Evolutionary conservation across 2,888 invertebrate species (phyloP).

Genomic region (Apamea sordens): DNA sequence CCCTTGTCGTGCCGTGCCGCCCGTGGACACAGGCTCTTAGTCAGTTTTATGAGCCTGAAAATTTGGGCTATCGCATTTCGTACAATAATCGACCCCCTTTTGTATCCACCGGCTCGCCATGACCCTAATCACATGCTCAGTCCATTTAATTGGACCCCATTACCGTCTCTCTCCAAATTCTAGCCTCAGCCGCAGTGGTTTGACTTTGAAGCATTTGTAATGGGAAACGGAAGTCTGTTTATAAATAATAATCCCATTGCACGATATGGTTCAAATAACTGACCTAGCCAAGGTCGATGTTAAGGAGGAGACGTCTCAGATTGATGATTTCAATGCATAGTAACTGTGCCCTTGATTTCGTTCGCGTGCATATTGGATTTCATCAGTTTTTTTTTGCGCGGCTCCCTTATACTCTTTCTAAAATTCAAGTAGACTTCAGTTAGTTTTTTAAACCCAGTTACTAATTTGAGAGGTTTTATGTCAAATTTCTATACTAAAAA

Average conservation of each 20-base stretch:
- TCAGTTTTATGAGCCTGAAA: no score
- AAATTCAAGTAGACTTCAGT: no score
- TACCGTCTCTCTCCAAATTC: constrained; percentile 13
- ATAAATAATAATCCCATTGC: constrained; percentile 13
- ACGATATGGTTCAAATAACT: constrained; percentile 28
- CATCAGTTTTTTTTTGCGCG: not conserved
- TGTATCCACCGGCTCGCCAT: not conserved
- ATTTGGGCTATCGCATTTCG: no score
- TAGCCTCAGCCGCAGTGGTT: constrained; percentile 13
- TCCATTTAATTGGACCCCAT: not conserved
- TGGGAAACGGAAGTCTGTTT: not conserved
- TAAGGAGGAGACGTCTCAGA: not conserved
- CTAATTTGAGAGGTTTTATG: no score
- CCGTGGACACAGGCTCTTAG: no score
- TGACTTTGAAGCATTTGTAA: constrained; percentile 15
- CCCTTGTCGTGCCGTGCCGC: no score
- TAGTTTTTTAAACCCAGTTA: no score
- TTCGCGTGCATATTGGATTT: not conserved
- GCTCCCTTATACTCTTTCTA: no score
- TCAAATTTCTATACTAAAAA: no score
- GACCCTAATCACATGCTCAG: not conserved
- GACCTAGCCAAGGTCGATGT: constrained; percentile 32
- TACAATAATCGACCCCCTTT: not conserved
- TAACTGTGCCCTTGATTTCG: not conserved
- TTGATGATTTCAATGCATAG: not conserved